Evolutionary conservation across 2,113 vertebrate genomes (phyloP), one percentile per base, ranked within the genome.

Genomic region (Tychaedon coryphoeus): DNA sequence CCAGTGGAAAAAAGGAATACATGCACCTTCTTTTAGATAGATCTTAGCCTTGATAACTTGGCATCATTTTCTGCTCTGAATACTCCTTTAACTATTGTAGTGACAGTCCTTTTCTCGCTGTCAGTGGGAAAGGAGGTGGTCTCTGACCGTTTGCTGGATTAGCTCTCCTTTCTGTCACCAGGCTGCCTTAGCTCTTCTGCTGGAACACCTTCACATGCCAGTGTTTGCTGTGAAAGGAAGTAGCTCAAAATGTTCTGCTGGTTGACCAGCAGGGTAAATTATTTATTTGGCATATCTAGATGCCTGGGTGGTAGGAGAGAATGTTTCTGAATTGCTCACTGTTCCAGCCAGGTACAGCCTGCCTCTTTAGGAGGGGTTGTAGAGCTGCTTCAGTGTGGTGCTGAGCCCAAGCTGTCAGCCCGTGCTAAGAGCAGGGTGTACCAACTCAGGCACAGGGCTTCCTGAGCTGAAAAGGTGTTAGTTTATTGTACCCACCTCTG

Each of bases 361-460:
- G 2, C 53, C 33, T 70, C 42, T 36, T 71, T n/a, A 10, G 0
- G 0, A 34, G 65, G 25, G 56, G 9, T 66, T 3, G 0, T 1
- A 18, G 19, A 29, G 60, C 42, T 76, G 40, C 58, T 40, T 25
- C 13, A 36, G 34, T 4, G 1, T 86, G 76, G 34, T 0, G 0
- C 65, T 28, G 57, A 72, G 77, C 81, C 43, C 40, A 14, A 4
- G 53, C 73, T 25, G 3, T 16, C 43, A 71, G 25, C n/a, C 51
- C 0, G 0, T 60, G 10, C 28, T 16, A 4, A 31, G 73, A 40
- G n/a, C 15, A 38, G 54, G 31, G 7, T 43, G 25, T 65, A 14
- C 40, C 31, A 53, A 50, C 36, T 18, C 6, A 0, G 65, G 15
- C n/a, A 15, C 26, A 11, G 53, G 47, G 31, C 70, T 61, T 60